Percentiles rank a stretch among this genome's conserved stretches.
Conservation (phyloP, 2,888 invertebrate genomes). For the Cryptus armator region DNA sequence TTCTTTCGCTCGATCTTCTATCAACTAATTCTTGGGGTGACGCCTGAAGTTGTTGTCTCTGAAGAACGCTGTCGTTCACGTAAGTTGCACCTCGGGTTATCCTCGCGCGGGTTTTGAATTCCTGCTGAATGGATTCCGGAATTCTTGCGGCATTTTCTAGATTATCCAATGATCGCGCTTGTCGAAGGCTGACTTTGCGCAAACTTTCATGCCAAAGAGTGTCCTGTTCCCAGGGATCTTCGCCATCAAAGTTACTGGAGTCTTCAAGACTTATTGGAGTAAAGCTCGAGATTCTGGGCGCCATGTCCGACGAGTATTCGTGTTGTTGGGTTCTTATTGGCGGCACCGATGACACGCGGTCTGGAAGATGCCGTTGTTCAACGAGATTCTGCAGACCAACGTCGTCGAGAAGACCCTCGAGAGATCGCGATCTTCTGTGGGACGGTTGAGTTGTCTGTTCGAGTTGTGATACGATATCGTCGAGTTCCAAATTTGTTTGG, state of each 20-base stretch:
- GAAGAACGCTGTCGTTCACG: conserved; percentile 90
- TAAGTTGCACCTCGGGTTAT: conserved; percentile 91
- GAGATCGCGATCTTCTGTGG: conserved; percentile 86
- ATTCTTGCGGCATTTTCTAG: conserved; percentile 87
- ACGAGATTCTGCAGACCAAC: conserved; percentile 82
- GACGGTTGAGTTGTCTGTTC: conserved; percentile 72
- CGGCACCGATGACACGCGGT: conserved; percentile 67
- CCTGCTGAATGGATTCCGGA: conserved; percentile 69
- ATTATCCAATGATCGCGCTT: conserved; percentile 94
- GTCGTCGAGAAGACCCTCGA: conserved; percentile 88
- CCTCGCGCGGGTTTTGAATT: conserved; percentile 82
- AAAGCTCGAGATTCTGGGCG: conserved; percentile 39
- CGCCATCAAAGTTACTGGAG: conserved; percentile 78
- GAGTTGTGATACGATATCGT: conserved; percentile 61
- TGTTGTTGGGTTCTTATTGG: conserved; percentile 63
- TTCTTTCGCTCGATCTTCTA: conserved; percentile 84
- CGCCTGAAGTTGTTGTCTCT: conserved; percentile 81
- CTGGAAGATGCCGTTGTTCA: conserved; percentile 78
- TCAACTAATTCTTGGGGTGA: conserved; percentile 71
- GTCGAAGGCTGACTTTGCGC: conserved; percentile 92
- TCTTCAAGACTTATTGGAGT: conserved; percentile 57
- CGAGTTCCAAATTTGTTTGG: conserved; percentile 69
- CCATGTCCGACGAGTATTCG: conserved; percentile 5
- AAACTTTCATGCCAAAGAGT: conserved; percentile 93
- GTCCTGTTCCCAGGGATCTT: conserved; percentile 94